Percentiles rank a stretch among this genome's conserved stretches.
phyloP scores from a whole-genome alignment of 2,113 vertebrate genomes.

The Pomatostomus ruficeps region DNA sequence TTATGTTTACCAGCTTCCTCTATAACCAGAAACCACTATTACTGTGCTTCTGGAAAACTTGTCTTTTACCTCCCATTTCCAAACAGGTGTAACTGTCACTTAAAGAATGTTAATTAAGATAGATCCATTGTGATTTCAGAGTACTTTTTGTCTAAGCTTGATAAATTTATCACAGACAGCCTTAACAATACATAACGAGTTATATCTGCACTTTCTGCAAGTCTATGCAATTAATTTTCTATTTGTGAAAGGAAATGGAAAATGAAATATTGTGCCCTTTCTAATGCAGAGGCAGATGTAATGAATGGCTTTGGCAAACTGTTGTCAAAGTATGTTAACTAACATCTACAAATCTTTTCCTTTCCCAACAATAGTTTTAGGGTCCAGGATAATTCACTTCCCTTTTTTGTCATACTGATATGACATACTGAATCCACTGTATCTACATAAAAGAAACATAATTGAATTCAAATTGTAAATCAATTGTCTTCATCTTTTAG shows the following conservation, averaged over 20 bases:
- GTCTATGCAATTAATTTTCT: constrained; percentile 61
- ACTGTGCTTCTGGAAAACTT: neutral
- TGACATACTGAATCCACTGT: neutral
- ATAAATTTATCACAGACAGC: constrained; percentile 62
- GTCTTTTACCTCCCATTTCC: constrained; percentile 5
- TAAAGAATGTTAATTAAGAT: constrained; percentile 60
- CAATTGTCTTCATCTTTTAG: neutral
- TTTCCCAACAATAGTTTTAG: constrained; percentile 15
- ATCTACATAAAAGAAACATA: neutral
- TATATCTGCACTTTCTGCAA: constrained; percentile 52
- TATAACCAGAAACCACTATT: neutral
- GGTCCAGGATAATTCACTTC: constrained; percentile 4
- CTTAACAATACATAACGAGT: constrained; percentile 63
- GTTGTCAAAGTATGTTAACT: constrained; percentile 34
- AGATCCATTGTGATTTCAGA: constrained; percentile 61
- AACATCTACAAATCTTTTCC: constrained; percentile 44
- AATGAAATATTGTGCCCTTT: constrained; percentile 65
- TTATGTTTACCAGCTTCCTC: neutral
- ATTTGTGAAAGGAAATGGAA: constrained; percentile 58
- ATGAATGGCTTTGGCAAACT: constrained; percentile 55
- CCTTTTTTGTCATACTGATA: neutral
- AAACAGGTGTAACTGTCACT: constrained; percentile 51
- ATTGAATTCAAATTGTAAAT: neutral
- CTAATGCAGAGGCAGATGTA: constrained; percentile 27
- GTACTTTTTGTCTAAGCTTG: constrained; percentile 63